Evolutionary conservation across 2,797 vertebrate genomes (phyloP).

Genomic region (Arnoldichthys spilopterus): DNA sequence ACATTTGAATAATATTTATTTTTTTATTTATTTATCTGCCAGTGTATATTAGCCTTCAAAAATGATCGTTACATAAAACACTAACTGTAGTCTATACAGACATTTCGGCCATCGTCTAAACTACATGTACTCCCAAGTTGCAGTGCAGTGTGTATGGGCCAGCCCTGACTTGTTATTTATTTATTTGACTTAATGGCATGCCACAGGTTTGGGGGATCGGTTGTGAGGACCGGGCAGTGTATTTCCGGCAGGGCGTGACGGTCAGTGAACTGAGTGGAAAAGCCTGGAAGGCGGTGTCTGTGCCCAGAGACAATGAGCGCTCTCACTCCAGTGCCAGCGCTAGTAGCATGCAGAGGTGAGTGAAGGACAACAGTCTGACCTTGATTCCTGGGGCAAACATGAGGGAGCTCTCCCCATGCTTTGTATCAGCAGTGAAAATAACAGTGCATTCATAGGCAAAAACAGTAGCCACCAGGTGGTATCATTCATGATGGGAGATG

Average conservation of each 20-base stretch:
- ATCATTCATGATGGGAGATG: not conserved
- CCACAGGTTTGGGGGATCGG: constrained; percentile 89
- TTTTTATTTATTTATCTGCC: too few relatives aligned
- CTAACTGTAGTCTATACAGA: too few relatives aligned
- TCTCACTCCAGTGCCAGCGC: constrained; percentile 87
- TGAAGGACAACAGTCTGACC: not conserved
- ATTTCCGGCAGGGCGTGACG: constrained; percentile 93
- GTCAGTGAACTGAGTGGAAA: constrained; percentile 93
- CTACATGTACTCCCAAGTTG: not conserved
- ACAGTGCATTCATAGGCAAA: not conserved
- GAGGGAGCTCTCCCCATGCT: not conserved
- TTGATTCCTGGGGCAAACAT: not conserved
- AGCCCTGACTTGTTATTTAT: not conserved
- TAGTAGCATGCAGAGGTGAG: constrained; percentile 89
- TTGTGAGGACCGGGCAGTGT: constrained; percentile 86
- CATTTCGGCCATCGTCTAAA: too few relatives aligned
- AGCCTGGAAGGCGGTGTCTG: constrained; percentile 87
- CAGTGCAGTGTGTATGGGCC: not conserved
- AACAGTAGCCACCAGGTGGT: constrained; percentile 16
- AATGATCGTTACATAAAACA: too few relatives aligned
- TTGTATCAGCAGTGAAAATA: not conserved
- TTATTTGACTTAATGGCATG: not conserved
- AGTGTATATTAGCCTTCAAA: too few relatives aligned
- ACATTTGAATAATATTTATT: not conserved
- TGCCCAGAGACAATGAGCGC: constrained; percentile 84